phyloP scores from a whole-genome alignment of 2,113 vertebrate species.

The Perca fluviatilis region DNA sequence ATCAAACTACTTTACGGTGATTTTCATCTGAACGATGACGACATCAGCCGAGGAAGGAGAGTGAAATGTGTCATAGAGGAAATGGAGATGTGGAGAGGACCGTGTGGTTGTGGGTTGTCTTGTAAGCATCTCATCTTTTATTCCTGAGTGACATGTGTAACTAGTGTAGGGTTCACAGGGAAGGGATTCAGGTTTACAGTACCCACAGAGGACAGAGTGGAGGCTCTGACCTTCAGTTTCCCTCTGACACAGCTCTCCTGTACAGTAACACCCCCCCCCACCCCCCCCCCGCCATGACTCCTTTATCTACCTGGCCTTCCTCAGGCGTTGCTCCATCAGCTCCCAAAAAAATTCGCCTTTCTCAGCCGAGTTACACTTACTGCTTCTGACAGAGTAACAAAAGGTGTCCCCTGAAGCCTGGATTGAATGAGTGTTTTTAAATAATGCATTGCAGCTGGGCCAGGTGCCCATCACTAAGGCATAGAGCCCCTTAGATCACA shows the following conservation, averaged over 20 bases:
- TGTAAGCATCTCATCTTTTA: slow-evolving; percentile 63
- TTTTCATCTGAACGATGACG: slow-evolving; percentile 6
- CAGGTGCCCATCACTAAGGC: slow-evolving; percentile 75
- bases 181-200: slow-evolving; percentile 35
- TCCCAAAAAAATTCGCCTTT: slow-evolving; percentile 46
- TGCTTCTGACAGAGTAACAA: slow-evolving; percentile 79
- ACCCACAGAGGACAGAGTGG: slow-evolving; percentile 17
- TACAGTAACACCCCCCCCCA: background rate
- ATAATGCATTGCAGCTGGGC: slow-evolving; percentile 78
- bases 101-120: slow-evolving; percentile 54
- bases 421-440: slow-evolving; percentile 81
- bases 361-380: slow-evolving; percentile 66
- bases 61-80: slow-evolving; percentile 14
- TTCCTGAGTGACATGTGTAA: slow-evolving; percentile 69
- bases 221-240: slow-evolving; percentile 55
- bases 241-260: slow-evolving; percentile 58
- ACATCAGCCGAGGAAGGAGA: slow-evolving; percentile 14
- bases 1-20: background rate
- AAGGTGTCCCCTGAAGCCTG: slow-evolving; percentile 79
- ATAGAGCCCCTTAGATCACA: slow-evolving; percentile 78
- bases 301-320: slow-evolving; percentile 56
- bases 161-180: slow-evolving; percentile 31
- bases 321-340: slow-evolving; percentile 37
- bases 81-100: slow-evolving; percentile 30
- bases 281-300: slow-evolving; percentile 11